These are phyloP conservation scores for Aphelenchoides fujianensis DNA, from an alignment of 1,140 invertebrate genomes.

Conservation along the genomic window DNA sequence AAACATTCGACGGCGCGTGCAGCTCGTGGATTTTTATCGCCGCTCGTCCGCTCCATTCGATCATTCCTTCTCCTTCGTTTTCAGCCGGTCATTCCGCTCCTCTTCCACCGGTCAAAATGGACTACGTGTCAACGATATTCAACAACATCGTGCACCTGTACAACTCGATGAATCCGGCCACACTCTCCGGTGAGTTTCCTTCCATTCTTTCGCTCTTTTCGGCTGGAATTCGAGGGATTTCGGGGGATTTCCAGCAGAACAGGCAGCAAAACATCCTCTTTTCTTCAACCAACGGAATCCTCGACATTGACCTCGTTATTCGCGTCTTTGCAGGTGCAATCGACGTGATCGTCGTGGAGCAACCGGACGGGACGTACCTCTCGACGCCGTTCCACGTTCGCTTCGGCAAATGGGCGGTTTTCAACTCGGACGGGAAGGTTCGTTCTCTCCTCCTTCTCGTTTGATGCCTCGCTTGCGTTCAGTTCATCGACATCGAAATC, in stretches of 20 bases:
- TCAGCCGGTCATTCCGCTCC: not conserved
- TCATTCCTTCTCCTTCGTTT: too few relatives aligned
- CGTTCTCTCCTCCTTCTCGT: constrained; percentile 65
- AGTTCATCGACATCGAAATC: constrained; percentile 92
- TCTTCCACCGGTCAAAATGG: too few relatives aligned
- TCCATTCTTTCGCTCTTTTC: too few relatives aligned
- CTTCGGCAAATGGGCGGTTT: constrained; percentile 95
- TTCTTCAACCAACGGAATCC: too few relatives aligned
- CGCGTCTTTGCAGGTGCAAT: constrained; percentile 78
- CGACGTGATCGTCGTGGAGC: constrained; percentile 94
- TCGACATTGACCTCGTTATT: too few relatives aligned
- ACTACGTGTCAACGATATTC: constrained; percentile 57
- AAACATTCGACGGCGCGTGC: too few relatives aligned
- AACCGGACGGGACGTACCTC: constrained; percentile 85
- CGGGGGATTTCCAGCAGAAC: too few relatives aligned
- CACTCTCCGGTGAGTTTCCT: constrained; percentile 46
- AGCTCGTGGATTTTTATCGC: too few relatives aligned
- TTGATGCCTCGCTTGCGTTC: constrained; percentile 10
- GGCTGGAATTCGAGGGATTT: constrained; percentile 9
- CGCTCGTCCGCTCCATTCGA: too few relatives aligned
- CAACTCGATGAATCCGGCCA: constrained; percentile 58
- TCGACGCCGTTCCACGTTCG: constrained; percentile 98
- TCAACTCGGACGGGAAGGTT: constrained; percentile 90
- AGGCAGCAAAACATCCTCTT: too few relatives aligned
- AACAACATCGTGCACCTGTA: constrained; percentile 56